A percentile compares a stretch with the other conserved stretches of the same genome.
Conservation (phyloP, 2,888 invertebrate genomes). For the Drosophila mimica region DNA sequence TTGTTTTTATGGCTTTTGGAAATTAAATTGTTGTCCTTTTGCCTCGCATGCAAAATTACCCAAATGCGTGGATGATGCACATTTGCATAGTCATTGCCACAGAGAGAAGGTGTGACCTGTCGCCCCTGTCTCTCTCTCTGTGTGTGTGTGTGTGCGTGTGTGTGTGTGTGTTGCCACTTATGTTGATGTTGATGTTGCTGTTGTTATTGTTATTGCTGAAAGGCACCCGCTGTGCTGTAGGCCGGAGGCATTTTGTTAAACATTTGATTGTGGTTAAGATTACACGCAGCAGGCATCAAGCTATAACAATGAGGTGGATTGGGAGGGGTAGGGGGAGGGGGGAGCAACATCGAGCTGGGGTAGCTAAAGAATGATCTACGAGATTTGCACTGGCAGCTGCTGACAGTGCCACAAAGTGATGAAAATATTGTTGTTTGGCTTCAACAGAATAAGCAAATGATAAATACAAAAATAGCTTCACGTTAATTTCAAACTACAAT, state of each 20-base stretch:
- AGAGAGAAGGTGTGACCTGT: slow-evolving; percentile 66
- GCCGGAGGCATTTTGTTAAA: slow-evolving; percentile 71
- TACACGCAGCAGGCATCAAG: slow-evolving; percentile 53
- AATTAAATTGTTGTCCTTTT: slow-evolving; percentile 74
- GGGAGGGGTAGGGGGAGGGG: not conserved
- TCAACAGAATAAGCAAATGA: not conserved
- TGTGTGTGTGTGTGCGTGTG: slow-evolving; percentile 2
- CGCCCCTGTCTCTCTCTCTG: slow-evolving; percentile 25
- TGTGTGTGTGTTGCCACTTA: slow-evolving; percentile 25
- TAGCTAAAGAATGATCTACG: slow-evolving; percentile 6
- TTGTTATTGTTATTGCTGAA: slow-evolving; percentile 53
- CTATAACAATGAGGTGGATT: slow-evolving; percentile 6
- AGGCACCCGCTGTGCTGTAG: slow-evolving; percentile 53
- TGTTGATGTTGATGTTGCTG: slow-evolving; percentile 20
- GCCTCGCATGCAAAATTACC: slow-evolving; percentile 71
- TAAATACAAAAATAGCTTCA: not conserved
- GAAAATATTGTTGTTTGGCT: not conserved
- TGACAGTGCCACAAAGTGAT: slow-evolving; percentile 14
- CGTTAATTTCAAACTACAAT: not conserved
- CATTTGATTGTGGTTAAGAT: slow-evolving; percentile 74
- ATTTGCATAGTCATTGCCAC: slow-evolving; percentile 65
- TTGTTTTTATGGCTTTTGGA: slow-evolving; percentile 77
- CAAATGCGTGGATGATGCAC: slow-evolving; percentile 45
- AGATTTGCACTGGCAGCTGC: slow-evolving; percentile 20
- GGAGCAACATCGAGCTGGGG: not conserved